Base-by-base conservation (phyloP, 2,797 vertebrate species). In the Thaleichthys pacificus region DNA sequence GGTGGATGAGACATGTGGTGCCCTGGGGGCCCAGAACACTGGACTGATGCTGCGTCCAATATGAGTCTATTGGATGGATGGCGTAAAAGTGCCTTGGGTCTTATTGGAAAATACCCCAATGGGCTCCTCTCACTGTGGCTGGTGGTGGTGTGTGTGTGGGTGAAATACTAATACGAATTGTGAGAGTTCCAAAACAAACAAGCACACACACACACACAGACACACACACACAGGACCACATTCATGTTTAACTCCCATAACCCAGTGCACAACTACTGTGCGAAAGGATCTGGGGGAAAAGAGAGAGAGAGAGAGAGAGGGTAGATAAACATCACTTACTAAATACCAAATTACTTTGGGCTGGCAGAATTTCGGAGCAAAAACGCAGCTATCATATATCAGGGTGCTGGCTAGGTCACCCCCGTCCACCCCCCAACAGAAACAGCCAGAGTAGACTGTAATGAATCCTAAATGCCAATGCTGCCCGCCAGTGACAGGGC, bases 391-490 rank as follows among this genome's bases (percentile, higher is more conserved):
- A 76, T 87, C 85, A 70, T 89, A 83, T 76, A 88, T 90, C 88
- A 89, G 80, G 77, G 72, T 81, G 85, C 88, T 61, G 68, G 86
- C 79, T 66, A 79, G 76, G 81, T 80, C 80, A 85, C 79, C 82
- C 38, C 17, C 17, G 0, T 3, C 19, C n/a, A 15, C 70, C 77
- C 82, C 83, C 84, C 85, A 85, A 80, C 74, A 80, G 72, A 72
- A 75, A 17, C 60, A 19, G 66, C 74, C 74, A 70, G 72, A 5
- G 32, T 11, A 14, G 61, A 61, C 68, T 74, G 76, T 87, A 88
- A 88, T 89, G 84, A 88, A 87, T 89, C 80, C 82, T 80, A 88
- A 88, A 89, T 84, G 89, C 82, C 86, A 89, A 73, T 77, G 85
- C 85, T 54, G 51, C 15, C 87, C 81, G 58, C 62, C 74, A 80